Conservation (phyloP, 2,888 invertebrate species). For the Rhaphigaster nebulosa region DNA sequence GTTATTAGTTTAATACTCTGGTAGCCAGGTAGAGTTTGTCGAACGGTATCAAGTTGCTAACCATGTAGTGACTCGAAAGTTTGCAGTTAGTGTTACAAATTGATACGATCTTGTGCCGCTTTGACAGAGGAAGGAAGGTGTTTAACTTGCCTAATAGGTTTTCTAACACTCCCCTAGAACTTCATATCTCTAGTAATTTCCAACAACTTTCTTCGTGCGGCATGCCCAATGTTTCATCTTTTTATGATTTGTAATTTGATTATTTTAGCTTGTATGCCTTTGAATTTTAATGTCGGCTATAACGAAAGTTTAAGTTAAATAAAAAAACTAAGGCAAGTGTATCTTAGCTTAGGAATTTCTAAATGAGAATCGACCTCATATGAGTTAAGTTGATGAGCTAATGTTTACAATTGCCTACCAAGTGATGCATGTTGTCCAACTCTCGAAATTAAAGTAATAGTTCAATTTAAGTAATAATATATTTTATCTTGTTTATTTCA, state of each 20-base stretch:
- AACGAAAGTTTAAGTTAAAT: too few species aligned
- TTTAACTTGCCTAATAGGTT: slow-evolving; percentile 46
- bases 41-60: background rate
- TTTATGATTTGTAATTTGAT: background rate
- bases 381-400: too few species aligned
- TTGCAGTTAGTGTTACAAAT: slow-evolving; percentile 9
- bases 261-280: background rate
- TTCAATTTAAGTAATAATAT: too few species aligned
- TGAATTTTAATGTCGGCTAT: background rate
- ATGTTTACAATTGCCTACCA: too few species aligned
- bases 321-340: too few species aligned
- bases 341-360: too few species aligned
- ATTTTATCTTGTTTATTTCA: too few species aligned
- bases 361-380: too few species aligned
- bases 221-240: background rate
- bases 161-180: slow-evolving; percentile 7
- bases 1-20: background rate
- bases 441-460: too few species aligned
- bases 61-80: background rate
- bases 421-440: too few species aligned
- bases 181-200: slow-evolving; percentile 22
- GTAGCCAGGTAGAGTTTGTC: background rate
- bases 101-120: slow-evolving; percentile 17
- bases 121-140: slow-evolving; percentile 43
- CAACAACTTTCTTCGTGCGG: background rate